Conservation (phyloP, 1,140 invertebrate species). For the Harlomillsia oculata region DNA sequence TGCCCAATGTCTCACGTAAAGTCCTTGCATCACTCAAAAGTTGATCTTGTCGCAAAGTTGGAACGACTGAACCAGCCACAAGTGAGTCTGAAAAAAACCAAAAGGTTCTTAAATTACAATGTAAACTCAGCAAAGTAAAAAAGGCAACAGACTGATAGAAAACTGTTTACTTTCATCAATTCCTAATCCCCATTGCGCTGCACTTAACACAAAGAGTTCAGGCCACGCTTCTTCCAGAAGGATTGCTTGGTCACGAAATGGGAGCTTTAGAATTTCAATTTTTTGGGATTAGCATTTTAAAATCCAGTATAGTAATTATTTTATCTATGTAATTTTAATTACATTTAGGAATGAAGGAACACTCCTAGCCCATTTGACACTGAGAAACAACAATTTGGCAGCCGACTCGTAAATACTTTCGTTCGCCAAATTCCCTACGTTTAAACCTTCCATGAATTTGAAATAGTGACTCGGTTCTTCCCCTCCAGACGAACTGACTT, state of each 20-base stretch:
- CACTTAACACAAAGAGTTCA: constrained; percentile 71
- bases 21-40: constrained; percentile 47
- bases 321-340: constrained; percentile 24
- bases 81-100: constrained; percentile 37
- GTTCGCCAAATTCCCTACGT: constrained; percentile 26
- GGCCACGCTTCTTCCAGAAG: constrained; percentile 70
- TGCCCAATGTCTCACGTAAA: constrained; percentile 53
- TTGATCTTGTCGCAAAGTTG: constrained; percentile 39
- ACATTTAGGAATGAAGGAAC: constrained; percentile 64
- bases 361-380: constrained; percentile 64
- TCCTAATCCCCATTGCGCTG: constrained; percentile 65
- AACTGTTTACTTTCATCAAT: constrained; percentile 59
- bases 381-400: constrained; percentile 63
- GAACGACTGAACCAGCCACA: constrained; percentile 39
- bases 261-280: constrained; percentile 6
- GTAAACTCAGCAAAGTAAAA: background rate
- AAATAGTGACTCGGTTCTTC: constrained; percentile 11
- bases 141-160: background rate
- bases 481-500: constrained; percentile 52
- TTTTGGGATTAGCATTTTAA: background rate
- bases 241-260: constrained; percentile 53
- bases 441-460: constrained; percentile 21
- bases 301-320: background rate
- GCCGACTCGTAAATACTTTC: constrained; percentile 63
- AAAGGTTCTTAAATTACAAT: background rate